Evolutionary conservation across 92 coral and sea anemone genomes (phyloP).

Genomic region (Nematostella vectensis): DNA sequence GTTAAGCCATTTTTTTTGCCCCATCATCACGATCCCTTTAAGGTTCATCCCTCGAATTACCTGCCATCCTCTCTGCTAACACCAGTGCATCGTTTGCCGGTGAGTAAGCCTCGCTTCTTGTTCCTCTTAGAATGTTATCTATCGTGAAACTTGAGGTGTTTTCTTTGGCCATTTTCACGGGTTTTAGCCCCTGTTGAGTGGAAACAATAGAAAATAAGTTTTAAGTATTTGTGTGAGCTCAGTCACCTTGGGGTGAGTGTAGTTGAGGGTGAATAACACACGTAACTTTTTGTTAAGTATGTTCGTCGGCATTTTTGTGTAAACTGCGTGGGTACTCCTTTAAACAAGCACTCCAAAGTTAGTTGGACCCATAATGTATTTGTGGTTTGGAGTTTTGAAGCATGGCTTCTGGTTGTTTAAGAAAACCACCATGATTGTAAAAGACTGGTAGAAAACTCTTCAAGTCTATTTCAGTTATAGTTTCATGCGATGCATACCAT

Average conservation of each 20-base stretch:
- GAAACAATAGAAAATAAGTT: not conserved
- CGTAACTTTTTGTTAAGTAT: no score
- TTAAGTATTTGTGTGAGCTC: not conserved
- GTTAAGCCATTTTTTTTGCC: not conserved
- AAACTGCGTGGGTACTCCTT: no score
- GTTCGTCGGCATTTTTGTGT: no score
- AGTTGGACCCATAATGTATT: no score
- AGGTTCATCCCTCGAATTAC: slow-evolving; percentile 11
- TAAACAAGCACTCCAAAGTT: no score
- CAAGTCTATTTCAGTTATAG: no score
- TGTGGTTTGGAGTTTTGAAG: no score
- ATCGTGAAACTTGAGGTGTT: slow-evolving; percentile 49
- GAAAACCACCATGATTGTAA: no score
- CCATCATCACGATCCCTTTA: not conserved
- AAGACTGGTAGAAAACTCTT: no score
- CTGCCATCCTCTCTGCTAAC: slow-evolving; percentile 84
- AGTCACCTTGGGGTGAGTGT: not conserved
- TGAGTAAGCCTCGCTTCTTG: slow-evolving; percentile 45
- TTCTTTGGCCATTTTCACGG: slow-evolving; percentile 3
- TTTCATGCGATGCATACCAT: no score
- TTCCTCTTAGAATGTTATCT: slow-evolving; percentile 82
- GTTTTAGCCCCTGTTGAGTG: slow-evolving; percentile 4
- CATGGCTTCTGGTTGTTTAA: no score
- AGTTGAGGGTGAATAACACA: no score
- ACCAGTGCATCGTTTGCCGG: slow-evolving; percentile 70